phyloP scores from a whole-genome alignment of 2,888 invertebrate species.

The Dolichomitus sp. region DNA sequence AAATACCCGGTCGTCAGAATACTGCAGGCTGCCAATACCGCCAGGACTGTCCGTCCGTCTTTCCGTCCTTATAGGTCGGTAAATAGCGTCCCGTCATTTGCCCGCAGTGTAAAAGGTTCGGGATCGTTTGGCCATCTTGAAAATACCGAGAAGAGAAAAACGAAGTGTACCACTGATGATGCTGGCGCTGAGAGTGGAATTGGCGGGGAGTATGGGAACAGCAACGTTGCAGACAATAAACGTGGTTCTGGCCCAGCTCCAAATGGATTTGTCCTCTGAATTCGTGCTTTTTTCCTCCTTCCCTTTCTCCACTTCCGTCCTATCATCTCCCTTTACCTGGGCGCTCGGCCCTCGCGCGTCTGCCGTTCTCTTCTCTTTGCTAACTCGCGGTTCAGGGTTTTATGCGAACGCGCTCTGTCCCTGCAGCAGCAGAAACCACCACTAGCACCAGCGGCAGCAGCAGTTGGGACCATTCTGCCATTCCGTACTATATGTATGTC shows the following conservation, averaged over 20 bases:
- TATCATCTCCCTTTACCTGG: constrained; percentile 61
- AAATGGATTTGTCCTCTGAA: constrained; percentile 72
- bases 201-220: constrained; percentile 30
- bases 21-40: not conserved
- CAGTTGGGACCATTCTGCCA: constrained; percentile 52
- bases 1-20: not conserved
- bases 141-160: constrained; percentile 42
- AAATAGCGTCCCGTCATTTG: not conserved
- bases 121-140: constrained; percentile 51
- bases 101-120: not conserved
- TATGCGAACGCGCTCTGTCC: constrained; percentile 61
- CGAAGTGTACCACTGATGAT: constrained; percentile 50
- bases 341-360: constrained; percentile 53
- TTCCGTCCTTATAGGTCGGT: not conserved
- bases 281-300: constrained; percentile 46
- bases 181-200: constrained; percentile 33
- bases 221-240: constrained; percentile 65
- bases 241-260: constrained; percentile 67
- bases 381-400: constrained; percentile 51
- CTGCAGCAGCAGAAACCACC: constrained; percentile 41
- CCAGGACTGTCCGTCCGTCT: not conserved
- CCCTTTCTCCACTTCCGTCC: constrained; percentile 35
- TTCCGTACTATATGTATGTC: constrained; percentile 37
- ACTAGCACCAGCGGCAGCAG: constrained; percentile 37
- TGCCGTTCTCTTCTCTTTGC: constrained; percentile 52